Conservation (phyloP, 2,797 vertebrate genomes). For the Melanotaenia pygmaea region DNA sequence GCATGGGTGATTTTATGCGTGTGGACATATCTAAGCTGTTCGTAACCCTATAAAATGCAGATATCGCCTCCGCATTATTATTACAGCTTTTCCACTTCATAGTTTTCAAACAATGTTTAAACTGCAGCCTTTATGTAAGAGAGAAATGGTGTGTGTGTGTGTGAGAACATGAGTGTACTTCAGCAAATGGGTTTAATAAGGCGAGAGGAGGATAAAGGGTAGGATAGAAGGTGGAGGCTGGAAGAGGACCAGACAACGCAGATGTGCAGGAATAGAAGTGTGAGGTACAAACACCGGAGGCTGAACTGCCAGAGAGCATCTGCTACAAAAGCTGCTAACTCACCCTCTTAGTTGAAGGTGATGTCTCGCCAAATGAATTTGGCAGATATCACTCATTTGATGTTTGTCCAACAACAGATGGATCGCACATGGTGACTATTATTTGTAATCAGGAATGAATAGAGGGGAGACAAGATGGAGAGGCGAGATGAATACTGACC, state of each 20-base stretch:
- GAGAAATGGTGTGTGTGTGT: slow-evolving; percentile 27
- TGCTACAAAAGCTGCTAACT: slow-evolving; percentile 52
- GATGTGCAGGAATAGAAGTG: slow-evolving; percentile 65
- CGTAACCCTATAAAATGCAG: slow-evolving; percentile 54
- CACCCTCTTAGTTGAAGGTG: slow-evolving; percentile 55
- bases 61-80: slow-evolving; percentile 38
- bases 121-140: slow-evolving; percentile 64
- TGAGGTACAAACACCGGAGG: slow-evolving; percentile 33
- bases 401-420: slow-evolving; percentile 76
- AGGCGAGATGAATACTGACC: slow-evolving; percentile 5
- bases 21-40: slow-evolving; percentile 51
- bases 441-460: slow-evolving; percentile 44
- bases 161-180: slow-evolving; percentile 32
- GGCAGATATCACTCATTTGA: slow-evolving; percentile 65
- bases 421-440: slow-evolving; percentile 67
- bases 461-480: slow-evolving; percentile 6
- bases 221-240: slow-evolving; percentile 50
- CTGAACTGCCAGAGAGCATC: slow-evolving; percentile 54
- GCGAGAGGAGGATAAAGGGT: slow-evolving; percentile 48
- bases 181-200: slow-evolving; percentile 70
- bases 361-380: slow-evolving; percentile 66
- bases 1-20: slow-evolving; percentile 25
- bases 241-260: slow-evolving; percentile 68
- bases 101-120: slow-evolving; percentile 48
- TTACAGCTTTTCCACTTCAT: slow-evolving; percentile 28